A percentile compares a stretch with the other conserved stretches of the same genome.
Conservation (phyloP, 2,888 invertebrate genomes). For the Drosophila percnosoma region DNA sequence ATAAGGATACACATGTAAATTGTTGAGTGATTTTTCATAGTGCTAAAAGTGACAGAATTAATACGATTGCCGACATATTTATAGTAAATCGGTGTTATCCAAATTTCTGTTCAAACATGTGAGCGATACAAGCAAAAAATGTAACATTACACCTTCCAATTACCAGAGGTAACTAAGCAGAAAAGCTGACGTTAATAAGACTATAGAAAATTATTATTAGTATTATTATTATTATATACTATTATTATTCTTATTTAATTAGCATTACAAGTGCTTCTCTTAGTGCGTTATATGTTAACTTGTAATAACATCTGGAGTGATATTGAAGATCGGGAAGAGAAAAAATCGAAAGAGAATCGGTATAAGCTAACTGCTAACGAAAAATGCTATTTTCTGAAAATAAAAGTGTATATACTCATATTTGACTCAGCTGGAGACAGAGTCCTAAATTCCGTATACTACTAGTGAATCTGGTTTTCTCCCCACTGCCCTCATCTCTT, state of each 20-base stretch:
- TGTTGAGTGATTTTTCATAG: not conserved
- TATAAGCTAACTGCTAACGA: slow-evolving; percentile 10
- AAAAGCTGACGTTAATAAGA: not conserved
- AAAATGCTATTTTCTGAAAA: slow-evolving; percentile 8
- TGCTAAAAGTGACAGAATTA: not conserved
- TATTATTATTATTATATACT: no score
- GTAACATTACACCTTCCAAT: not conserved
- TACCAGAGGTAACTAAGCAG: not conserved
- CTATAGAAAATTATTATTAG: not conserved
- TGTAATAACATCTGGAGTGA: not conserved
- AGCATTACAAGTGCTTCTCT: not conserved
- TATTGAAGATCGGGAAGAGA: not conserved
- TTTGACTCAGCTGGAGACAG: slow-evolving; percentile 29
- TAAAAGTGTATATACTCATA: slow-evolving; percentile 3
- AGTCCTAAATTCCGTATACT: slow-evolving; percentile 32
- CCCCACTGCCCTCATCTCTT: slow-evolving; percentile 13
- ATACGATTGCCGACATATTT: not conserved
- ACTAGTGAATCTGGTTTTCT: slow-evolving; percentile 51
- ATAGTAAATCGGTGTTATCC: not conserved
- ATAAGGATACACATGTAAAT: not conserved
- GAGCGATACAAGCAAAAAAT: not conserved
- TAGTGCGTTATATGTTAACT: not conserved
- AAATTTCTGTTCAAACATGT: not conserved
- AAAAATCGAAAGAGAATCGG: not conserved
- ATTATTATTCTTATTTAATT: not conserved